These are phyloP conservation scores for Maniola jurtina DNA, from an alignment of 1,140 invertebrate genomes.

Conservation along the genomic window DNA sequence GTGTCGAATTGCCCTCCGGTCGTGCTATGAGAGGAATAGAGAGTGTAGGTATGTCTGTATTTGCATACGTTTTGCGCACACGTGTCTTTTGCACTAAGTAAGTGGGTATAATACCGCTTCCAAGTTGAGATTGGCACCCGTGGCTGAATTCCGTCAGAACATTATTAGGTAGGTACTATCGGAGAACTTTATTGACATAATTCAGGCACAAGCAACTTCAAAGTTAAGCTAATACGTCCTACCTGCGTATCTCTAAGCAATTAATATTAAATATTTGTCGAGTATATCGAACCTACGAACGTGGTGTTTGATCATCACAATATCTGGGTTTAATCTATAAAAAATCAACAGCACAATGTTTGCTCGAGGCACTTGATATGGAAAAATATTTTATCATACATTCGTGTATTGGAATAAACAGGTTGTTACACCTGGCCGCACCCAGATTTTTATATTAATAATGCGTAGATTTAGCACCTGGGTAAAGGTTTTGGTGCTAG, in stretches of 20 bases:
- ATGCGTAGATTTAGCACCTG: conserved; percentile 36
- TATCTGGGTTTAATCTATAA: conserved; percentile 60
- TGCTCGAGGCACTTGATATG: conserved; percentile 65
- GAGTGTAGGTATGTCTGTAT: too few species aligned
- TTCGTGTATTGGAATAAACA: conserved; percentile 50
- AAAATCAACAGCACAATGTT: conserved; percentile 65
- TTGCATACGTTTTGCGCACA: too few species aligned
- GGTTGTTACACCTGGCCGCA: conserved; percentile 47
- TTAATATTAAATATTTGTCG: conserved; percentile 46
- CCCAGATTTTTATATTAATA: conserved; percentile 27
- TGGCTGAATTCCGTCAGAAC: not conserved
- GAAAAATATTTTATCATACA: conserved; percentile 52
- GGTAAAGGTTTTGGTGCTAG: conserved; percentile 1
- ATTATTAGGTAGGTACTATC: not conserved
- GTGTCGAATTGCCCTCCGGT: too few species aligned
- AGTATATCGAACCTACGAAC: conserved; percentile 51
- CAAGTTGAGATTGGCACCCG: too few species aligned
- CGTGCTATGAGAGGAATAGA: too few species aligned
- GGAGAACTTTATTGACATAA: not conserved
- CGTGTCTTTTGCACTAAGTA: too few species aligned
- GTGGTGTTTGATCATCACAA: conserved; percentile 43
- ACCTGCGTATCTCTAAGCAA: conserved; percentile 10
- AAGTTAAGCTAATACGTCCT: not conserved
- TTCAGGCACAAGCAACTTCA: conserved; percentile 11
- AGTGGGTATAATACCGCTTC: too few species aligned